Conservation (phyloP, 2,797 vertebrate species). For the Acipenser transmontanus region DNA sequence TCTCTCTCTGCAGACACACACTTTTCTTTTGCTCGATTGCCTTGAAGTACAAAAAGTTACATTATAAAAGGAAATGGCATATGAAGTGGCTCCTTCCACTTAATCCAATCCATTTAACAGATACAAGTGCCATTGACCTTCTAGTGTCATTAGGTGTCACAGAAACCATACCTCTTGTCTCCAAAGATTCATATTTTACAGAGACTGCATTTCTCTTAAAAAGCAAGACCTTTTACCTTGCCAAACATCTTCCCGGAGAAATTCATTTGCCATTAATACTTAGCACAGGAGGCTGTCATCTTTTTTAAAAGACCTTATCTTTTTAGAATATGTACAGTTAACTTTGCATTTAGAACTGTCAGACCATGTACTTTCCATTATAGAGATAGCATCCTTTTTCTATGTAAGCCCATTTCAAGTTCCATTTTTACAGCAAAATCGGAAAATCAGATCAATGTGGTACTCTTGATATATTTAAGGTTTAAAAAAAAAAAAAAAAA, state of each 20-base stretch:
- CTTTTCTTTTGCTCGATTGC: slow-evolving; percentile 30
- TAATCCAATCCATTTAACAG: slow-evolving; percentile 66
- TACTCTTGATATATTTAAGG: slow-evolving; percentile 82
- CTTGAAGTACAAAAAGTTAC: slow-evolving; percentile 51
- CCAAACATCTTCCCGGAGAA: slow-evolving; percentile 56
- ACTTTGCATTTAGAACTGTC: slow-evolving; percentile 78
- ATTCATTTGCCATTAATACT: slow-evolving; percentile 64
- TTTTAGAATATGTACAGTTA: slow-evolving; percentile 64
- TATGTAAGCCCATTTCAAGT: slow-evolving; percentile 82
- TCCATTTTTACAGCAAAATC: slow-evolving; percentile 81
- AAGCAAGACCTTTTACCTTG: slow-evolving; percentile 49
- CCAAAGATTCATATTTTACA: slow-evolving; percentile 53
- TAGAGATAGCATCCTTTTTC: slow-evolving; percentile 88
- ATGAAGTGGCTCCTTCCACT: slow-evolving; percentile 55
- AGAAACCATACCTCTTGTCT: slow-evolving; percentile 51
- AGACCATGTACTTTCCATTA: slow-evolving; percentile 88
- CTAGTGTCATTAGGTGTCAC: slow-evolving; percentile 59
- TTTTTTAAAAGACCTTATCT: slow-evolving; percentile 60
- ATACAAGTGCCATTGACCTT: slow-evolving; percentile 66
- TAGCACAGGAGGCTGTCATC: slow-evolving; percentile 58
- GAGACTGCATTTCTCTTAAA: slow-evolving; percentile 54
- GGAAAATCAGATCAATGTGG: slow-evolving; percentile 83
- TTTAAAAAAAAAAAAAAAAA: slow-evolving; percentile 61
- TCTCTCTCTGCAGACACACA: neutral
- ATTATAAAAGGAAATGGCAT: slow-evolving; percentile 54